Evolutionary conservation across 2,797 vertebrate species (phyloP).

Genomic region (Dipus sagitta): DNA sequence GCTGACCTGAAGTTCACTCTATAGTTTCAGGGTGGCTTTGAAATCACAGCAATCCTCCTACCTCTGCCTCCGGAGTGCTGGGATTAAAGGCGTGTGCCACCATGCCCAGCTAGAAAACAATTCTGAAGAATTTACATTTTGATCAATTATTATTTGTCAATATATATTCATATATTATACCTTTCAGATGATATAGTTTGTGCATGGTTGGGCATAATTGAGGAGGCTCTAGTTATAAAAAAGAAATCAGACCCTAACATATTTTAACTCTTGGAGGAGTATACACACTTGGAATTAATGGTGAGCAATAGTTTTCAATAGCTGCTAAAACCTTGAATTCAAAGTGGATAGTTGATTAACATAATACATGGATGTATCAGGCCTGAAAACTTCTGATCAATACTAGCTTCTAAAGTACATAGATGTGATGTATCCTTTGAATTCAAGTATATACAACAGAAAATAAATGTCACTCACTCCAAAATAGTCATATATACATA

Average conservation of each 20-base stretch:
- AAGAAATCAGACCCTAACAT: not conserved
- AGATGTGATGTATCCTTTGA: not conserved
- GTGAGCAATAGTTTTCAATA: not conserved
- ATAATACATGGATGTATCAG: not conserved
- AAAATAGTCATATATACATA: not conserved
- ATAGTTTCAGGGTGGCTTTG: no score
- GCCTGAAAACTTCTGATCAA: not conserved
- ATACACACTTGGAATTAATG: not conserved
- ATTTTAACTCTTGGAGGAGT: not conserved
- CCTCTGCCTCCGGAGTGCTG: no score
- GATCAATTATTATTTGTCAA: not conserved
- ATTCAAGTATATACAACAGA: constrained; percentile 5
- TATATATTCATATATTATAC: not conserved
- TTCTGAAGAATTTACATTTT: no score
- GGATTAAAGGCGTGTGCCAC: no score
- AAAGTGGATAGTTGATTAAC: not conserved
- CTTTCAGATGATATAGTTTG: not conserved
- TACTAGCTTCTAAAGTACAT: not conserved
- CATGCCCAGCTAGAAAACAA: no score
- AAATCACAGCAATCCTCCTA: no score
- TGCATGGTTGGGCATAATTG: not conserved
- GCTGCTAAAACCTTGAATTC: constrained; percentile 24
- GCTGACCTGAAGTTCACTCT: no score
- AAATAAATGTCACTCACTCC: not conserved
- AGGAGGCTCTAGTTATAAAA: not conserved